A percentile compares a stretch with the other conserved stretches of the same genome.
These are phyloP conservation scores for Threskiornis aethiopicus DNA, from an alignment of 2,797 vertebrate species.

Conservation along the genomic window DNA sequence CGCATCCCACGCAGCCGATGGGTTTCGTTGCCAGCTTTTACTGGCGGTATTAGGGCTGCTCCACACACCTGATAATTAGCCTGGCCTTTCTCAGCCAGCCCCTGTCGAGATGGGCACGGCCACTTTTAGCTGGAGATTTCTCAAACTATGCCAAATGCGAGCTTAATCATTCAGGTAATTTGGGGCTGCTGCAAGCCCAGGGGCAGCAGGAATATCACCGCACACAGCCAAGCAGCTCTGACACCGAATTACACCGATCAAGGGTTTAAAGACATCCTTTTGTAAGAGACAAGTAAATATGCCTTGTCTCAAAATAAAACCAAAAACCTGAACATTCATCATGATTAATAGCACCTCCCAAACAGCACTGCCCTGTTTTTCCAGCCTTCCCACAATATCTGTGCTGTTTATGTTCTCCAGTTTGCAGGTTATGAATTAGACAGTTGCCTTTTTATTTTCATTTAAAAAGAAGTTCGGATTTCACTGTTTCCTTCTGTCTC, in stretches of 20 bases:
- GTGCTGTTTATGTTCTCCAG: not conserved
- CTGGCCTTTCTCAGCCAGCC: not conserved
- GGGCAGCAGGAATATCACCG: not conserved
- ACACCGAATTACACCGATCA: not conserved
- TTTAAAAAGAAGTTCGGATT: not conserved
- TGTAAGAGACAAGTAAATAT: not conserved
- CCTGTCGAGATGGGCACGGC: fast-evolving
- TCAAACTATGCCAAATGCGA: not conserved
- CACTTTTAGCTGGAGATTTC: not conserved
- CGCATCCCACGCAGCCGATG: not conserved
- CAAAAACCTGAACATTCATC: not conserved
- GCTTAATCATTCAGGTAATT: fast-evolving
- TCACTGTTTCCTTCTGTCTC: not conserved
- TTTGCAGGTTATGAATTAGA: slow-evolving; percentile 2
- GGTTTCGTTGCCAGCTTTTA: not conserved
- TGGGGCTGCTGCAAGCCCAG: not conserved
- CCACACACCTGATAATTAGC: not conserved
- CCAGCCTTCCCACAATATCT: slow-evolving; percentile 4
- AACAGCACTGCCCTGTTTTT: not conserved
- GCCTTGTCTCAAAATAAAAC: not conserved
- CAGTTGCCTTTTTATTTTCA: not conserved
- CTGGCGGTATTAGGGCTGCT: not conserved
- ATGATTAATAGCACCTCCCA: not conserved
- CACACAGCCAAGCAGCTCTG: not conserved
- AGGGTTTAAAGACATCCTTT: not conserved